Conservation (phyloP, 2,113 vertebrate genomes). For the Myiozetetes cayanensis region DNA sequence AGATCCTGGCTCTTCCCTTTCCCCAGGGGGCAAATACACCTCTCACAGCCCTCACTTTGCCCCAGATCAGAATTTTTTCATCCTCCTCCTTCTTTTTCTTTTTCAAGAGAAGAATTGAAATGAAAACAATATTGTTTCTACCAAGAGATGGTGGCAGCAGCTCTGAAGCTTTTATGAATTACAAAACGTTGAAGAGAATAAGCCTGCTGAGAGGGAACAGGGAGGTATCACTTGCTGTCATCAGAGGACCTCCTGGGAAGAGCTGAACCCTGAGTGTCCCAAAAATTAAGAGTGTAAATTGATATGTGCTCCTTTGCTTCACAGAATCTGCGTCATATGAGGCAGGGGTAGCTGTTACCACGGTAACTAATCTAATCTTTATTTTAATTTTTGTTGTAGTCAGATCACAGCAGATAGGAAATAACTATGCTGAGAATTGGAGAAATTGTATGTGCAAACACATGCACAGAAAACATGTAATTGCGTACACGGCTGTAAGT, state of each 20-base stretch:
- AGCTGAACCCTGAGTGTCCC: conserved; percentile 40
- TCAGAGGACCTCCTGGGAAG: conserved; percentile 37
- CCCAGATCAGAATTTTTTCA: neutral
- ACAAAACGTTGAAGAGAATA: neutral
- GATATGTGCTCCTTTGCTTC: conserved; percentile 39
- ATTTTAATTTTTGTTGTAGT: conserved; percentile 61
- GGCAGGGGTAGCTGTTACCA: conserved; percentile 51
- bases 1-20: neutral
- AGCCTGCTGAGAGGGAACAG: neutral
- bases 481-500: neutral
- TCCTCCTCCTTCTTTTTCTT: neutral
- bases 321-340: conserved; percentile 48
- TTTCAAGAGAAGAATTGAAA: neutral
- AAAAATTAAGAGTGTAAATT: conserved; percentile 57
- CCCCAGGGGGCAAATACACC: neutral
- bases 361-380: conserved; percentile 48
- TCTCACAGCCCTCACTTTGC: neutral
- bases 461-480: neutral
- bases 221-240: conserved; percentile 33
- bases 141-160: neutral
- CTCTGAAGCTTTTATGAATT: neutral
- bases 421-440: neutral
- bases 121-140: neutral
- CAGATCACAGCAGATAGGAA: conserved; percentile 31
- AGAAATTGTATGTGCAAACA: neutral